A percentile compares a stretch with the other conserved stretches of the same genome.
phyloP scores from a whole-genome alignment of 2,797 vertebrate species.

The Synaphobranchus kaupii region DNA sequence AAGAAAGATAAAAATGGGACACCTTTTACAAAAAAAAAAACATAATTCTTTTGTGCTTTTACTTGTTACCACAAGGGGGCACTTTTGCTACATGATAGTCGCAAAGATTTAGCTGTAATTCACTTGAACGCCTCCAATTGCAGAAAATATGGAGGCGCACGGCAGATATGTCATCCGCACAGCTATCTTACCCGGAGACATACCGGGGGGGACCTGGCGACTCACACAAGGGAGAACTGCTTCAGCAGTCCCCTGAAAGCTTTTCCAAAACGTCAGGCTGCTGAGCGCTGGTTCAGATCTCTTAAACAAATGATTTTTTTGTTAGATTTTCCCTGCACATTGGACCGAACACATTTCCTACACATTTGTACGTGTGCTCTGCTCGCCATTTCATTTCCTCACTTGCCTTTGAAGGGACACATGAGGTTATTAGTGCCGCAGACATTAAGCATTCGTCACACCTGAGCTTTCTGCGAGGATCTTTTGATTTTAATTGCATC shows the following conservation, averaged over 20 bases:
- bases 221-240: slow-evolving; percentile 9
- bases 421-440: background rate
- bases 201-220: background rate
- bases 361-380: background rate
- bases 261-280: background rate
- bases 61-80: slow-evolving; percentile 63
- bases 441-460: background rate
- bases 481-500: background rate
- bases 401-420: background rate
- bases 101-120: background rate
- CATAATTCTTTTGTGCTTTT: background rate
- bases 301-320: background rate
- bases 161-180: background rate
- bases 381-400: background rate
- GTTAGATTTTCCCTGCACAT: background rate
- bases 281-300: background rate
- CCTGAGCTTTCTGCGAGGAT: background rate
- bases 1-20: background rate
- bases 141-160: background rate
- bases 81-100: slow-evolving; percentile 61
- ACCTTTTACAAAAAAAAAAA: background rate
- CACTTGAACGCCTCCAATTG: background rate
- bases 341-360: background rate
- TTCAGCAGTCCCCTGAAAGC: background rate
- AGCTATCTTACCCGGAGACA: background rate